Percentiles rank a stretch among this genome's conserved stretches.
phyloP scores from a whole-genome alignment of 2,113 vertebrate species.

The Marcusenius ussheri region DNA sequence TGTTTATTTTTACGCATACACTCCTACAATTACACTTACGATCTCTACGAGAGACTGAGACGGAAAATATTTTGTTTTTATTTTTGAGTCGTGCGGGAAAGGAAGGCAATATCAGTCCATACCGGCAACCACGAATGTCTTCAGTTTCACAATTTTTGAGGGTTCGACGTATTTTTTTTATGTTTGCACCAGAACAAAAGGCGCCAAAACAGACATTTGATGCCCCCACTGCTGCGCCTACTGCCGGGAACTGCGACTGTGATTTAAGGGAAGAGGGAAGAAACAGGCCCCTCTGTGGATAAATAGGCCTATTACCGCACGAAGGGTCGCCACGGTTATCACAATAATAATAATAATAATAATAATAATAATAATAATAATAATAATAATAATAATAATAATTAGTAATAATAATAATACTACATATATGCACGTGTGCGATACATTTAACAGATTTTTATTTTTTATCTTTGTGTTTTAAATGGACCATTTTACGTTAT shows the following conservation, averaged over 20 bases:
- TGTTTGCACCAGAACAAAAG: neutral
- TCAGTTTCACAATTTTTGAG: neutral
- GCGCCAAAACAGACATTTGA: slow-evolving; percentile 2
- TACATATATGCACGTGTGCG: neutral
- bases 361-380: neutral
- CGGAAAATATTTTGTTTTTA: neutral
- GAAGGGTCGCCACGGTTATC: neutral
- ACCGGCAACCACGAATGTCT: neutral
- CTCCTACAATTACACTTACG: neutral
- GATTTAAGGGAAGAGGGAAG: neutral
- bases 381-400: neutral
- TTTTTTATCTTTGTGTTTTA: neutral
- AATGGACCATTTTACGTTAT: neutral
- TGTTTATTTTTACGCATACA: neutral
- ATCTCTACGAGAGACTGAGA: neutral
- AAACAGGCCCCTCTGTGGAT: neutral
- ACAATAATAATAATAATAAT: neutral
- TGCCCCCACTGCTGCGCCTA: neutral
- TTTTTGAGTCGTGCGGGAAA: neutral
- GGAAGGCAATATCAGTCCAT: neutral
- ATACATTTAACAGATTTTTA: neutral
- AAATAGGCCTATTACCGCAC: neutral
- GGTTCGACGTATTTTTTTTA: slow-evolving; percentile 6
- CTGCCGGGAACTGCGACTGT: slow-evolving; percentile 3
- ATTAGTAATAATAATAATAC: neutral